Percentiles rank a stretch among this genome's conserved stretches.
These are phyloP conservation scores for Plectropomus leopardus DNA, from an alignment of 2,113 vertebrate species.

Conservation along the genomic window DNA sequence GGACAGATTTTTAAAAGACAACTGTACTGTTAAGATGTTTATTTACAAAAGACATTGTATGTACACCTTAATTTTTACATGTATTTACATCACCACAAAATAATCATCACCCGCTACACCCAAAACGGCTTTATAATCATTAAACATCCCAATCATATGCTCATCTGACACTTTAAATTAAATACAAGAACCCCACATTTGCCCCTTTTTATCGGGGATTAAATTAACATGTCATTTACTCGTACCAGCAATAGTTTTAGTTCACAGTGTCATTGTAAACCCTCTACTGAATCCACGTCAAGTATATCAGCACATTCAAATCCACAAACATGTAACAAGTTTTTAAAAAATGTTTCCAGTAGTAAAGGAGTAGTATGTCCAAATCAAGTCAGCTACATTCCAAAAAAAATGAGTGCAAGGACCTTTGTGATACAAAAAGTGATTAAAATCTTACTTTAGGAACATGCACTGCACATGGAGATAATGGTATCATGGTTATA, in stretches of 20 bases:
- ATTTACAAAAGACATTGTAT: constrained; percentile 78
- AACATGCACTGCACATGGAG: not conserved
- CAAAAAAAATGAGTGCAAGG: constrained; percentile 48
- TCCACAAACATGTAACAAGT: constrained; percentile 27
- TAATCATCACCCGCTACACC: constrained; percentile 50
- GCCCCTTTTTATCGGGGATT: constrained; percentile 37
- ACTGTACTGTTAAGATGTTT: constrained; percentile 62
- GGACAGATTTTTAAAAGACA: constrained; percentile 39
- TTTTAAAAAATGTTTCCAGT: constrained; percentile 17
- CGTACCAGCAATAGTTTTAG: constrained; percentile 80
- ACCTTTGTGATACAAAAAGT: constrained; percentile 13
- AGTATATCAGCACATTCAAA: constrained; percentile 78
- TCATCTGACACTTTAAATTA: constrained; percentile 59
- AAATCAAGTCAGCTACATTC: constrained; percentile 40
- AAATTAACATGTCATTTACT: constrained; percentile 65
- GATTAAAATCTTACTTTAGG: constrained; percentile 10
- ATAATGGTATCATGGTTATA: not conserved
- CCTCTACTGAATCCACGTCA: constrained; percentile 71
- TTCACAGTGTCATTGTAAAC: constrained; percentile 83
- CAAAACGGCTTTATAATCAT: constrained; percentile 26
- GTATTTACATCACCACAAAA: constrained; percentile 62
- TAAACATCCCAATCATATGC: constrained; percentile 27
- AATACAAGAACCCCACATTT: constrained; percentile 47
- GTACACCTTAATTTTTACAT: constrained; percentile 58
- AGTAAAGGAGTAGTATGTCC: constrained; percentile 21